Base-by-base conservation (phyloP, 2,797 vertebrate genomes). In the Siniperca scherzeri region DNA sequence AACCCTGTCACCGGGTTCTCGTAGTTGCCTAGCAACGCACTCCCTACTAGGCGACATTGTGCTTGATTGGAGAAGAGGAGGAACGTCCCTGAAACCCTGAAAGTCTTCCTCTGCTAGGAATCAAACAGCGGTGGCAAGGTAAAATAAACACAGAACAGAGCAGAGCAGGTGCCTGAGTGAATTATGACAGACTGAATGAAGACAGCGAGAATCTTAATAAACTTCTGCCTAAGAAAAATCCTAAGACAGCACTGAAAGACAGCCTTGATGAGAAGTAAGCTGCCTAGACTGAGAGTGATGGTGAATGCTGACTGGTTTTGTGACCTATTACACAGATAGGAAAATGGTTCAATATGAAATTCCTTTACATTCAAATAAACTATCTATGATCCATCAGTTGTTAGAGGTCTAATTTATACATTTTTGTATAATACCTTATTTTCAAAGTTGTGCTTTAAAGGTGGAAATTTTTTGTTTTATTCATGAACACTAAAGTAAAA, bases 11-110 rank as follows among this genome's bases (percentile, higher is more conserved):
- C 87, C 50, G 65, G 87, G 90, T 89, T 93, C 91, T 92, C 89
- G 78, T 93, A 93, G 96, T 96, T 96, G 94, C 96, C 92, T 95
- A 94, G 96, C 95, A 96, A 96, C 96, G 52, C 87, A 81, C 77
- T 93, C 89, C 84, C 92, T 87, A 57, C 86, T 91, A 84, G 14
- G 91, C 82, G 90, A 92, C 93, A 86, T 88, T 78, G 88, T 61
- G 87, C 88, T 92, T 94, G 92, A 95, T 94, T 94, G 89, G 90
- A 87, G 87, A 90, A 90, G 89, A 89, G 83, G 65, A 91, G 80
- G 69, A 91, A 91, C 67, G 77, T 92, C 92, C 89, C 91, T 89
- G 91, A 93, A 93, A 94, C 80, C 89, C 84, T 81, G 71, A 93
- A 91, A 93, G 92, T 93, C 87, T 91, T 91, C 82, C 74, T 87